Evolutionary conservation across 2,113 vertebrate species (phyloP).

Genomic region (Petrocephalus microphthalmus): DNA sequence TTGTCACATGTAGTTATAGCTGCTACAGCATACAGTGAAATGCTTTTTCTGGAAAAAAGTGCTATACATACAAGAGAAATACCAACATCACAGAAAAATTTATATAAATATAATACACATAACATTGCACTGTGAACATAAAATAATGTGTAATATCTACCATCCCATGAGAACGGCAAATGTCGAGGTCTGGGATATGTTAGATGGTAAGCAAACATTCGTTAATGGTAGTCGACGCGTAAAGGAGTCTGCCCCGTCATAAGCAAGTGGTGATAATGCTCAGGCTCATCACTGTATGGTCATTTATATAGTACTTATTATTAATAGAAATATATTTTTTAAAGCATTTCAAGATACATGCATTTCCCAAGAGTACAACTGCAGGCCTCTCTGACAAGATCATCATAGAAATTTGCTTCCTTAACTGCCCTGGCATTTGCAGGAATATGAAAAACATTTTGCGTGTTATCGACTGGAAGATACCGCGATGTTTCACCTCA

Average conservation of each 20-base stretch:
- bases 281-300: not conserved
- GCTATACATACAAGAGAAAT: too few relatives aligned
- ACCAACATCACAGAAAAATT: too few relatives aligned
- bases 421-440: not conserved
- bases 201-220: not conserved
- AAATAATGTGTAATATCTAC: too few relatives aligned
- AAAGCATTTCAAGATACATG: not conserved
- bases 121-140: too few relatives aligned
- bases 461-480: not conserved
- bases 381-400: not conserved
- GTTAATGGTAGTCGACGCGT: not conserved
- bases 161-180: not conserved
- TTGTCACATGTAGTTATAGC: too few relatives aligned
- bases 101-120: too few relatives aligned
- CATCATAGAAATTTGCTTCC: not conserved
- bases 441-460: not conserved
- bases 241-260: not conserved
- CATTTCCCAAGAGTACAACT: not conserved
- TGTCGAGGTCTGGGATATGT: not conserved
- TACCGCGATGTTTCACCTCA: not conserved
- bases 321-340: not conserved
- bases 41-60: too few relatives aligned
- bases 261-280: not conserved
- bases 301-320: not conserved
- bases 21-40: too few relatives aligned